Percentiles rank a stretch among this genome's conserved stretches.
phyloP scores from a whole-genome alignment of 1,140 invertebrate genomes.

The Leptinotarsa texana region DNA sequence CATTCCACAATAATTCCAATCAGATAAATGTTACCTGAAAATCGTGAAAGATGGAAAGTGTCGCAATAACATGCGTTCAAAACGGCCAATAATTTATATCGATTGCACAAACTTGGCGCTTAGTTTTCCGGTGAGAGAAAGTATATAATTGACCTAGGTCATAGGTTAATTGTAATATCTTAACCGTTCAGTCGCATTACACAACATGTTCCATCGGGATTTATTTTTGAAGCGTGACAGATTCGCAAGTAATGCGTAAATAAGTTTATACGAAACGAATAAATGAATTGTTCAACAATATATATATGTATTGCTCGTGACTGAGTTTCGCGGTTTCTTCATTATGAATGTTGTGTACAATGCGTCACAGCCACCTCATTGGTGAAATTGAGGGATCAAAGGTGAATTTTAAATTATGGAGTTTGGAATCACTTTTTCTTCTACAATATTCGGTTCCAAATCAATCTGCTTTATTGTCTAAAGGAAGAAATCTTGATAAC shows the following conservation, averaged over 20 bases:
- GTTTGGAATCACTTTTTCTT: too few relatives aligned
- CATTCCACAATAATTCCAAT: not conserved
- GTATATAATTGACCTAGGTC: conserved; percentile 1
- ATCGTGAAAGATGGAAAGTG: not conserved
- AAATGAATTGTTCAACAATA: too few relatives aligned
- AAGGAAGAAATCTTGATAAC: too few relatives aligned
- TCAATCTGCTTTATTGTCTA: too few relatives aligned
- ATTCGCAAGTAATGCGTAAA: not conserved
- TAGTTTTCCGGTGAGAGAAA: conserved; percentile 5
- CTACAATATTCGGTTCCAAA: too few relatives aligned
- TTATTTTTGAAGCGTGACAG: not conserved
- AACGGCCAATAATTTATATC: not conserved
- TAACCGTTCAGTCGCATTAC: not conserved
- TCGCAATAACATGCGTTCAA: not conserved
- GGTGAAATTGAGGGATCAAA: too few relatives aligned
- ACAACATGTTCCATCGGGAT: not conserved
- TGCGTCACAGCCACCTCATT: too few relatives aligned
- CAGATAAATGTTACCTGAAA: not conserved
- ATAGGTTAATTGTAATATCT: not conserved
- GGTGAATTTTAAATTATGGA: too few relatives aligned
- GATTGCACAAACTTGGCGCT: not conserved
- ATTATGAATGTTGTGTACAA: too few relatives aligned
- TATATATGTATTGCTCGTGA: too few relatives aligned
- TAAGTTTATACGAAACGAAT: too few relatives aligned
- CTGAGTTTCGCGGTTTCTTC: too few relatives aligned